phyloP scores from a whole-genome alignment of 2,113 vertebrate genomes.

The Panthera uncia region DNA sequence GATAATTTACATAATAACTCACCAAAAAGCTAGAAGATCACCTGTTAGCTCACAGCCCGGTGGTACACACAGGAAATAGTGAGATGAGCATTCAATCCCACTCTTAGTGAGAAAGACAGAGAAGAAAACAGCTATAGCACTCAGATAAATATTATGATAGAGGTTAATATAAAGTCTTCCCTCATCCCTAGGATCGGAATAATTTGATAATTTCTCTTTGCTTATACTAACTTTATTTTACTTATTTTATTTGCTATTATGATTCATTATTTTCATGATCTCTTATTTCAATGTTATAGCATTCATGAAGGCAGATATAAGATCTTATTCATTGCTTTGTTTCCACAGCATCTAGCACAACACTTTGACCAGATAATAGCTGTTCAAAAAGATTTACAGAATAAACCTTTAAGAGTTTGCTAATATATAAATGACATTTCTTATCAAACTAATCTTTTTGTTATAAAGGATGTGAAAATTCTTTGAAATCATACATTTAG shows the following conservation, averaged over 20 bases:
- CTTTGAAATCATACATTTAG: not conserved
- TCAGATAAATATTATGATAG: conserved; percentile 15
- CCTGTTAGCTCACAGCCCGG: not conserved
- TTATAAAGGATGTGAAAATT: not conserved
- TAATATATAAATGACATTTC: not conserved
- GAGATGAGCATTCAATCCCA: not conserved
- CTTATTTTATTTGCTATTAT: conserved; percentile 29
- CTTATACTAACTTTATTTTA: conserved; percentile 7
- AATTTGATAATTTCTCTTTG: conserved; percentile 52
- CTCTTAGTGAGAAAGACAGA: not conserved
- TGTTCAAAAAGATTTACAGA: not conserved
- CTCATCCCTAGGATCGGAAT: not conserved
- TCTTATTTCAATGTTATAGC: conserved; percentile 47
- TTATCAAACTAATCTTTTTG: not conserved
- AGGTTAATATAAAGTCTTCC: not conserved
- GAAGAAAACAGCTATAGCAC: not conserved
- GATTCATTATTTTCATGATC: conserved; percentile 60
- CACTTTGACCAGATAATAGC: not conserved
- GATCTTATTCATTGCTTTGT: conserved; percentile 12
- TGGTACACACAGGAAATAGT: not conserved
- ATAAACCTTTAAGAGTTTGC: not conserved
- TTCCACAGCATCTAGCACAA: not conserved
- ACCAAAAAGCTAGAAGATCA: not conserved
- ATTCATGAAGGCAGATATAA: conserved; percentile 50
- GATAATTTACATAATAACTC: not conserved